Base-by-base conservation (phyloP, 1,140 invertebrate species). In the Mamestra configurata region DNA sequence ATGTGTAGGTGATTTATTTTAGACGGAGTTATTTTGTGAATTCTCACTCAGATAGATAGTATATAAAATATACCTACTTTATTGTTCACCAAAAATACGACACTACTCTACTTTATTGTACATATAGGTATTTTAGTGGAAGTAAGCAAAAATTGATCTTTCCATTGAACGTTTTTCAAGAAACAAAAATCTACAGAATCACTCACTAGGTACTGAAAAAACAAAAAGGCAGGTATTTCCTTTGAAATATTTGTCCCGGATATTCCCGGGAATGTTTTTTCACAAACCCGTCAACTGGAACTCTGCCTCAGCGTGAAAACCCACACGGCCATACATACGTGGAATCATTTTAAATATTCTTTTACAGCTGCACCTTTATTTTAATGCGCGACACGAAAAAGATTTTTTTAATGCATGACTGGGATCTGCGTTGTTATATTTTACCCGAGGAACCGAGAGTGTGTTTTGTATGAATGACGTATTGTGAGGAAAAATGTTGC, bases 261-360 rank as follows among this genome's bases (percentile, higher is more conserved):
- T 15, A 37, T 40, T 11, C 35, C n/a, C 10, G 61, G 61, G 35
- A 20, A 40, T n/a, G 15, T n/a, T 49, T 59, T 66, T 43, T 66
- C 18, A 66, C 18, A 40, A 3, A 10, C 18, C 6, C 31, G 35
- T 20, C 35, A 59, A 66, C 61, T 20, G 59, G 11, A 15, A 15
- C 13, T 64, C 22, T 11, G 20, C 10, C 13, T 64, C 15, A 64
- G 18, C 31, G 35, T 8, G 6, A 10, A 37, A 37, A 37, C 11
- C 61, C 5, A 35, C 20, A n/a, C 35, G 35, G 5, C 61, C 5
- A 35, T 11, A n/a, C 35, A 18, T 40, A 22, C 20, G 35, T 40
- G 35, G 8, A 43, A 66, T 66, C 18, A 66, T 66, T 66, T 66
- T 66, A 66, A 66, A 66, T 66, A 66, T 66, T 66, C 35, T 20